A percentile compares a stretch with the other conserved stretches of the same genome.
These are phyloP conservation scores for Hiodon alosoides DNA, from an alignment of 2,113 vertebrate species.

Conservation along the genomic window DNA sequence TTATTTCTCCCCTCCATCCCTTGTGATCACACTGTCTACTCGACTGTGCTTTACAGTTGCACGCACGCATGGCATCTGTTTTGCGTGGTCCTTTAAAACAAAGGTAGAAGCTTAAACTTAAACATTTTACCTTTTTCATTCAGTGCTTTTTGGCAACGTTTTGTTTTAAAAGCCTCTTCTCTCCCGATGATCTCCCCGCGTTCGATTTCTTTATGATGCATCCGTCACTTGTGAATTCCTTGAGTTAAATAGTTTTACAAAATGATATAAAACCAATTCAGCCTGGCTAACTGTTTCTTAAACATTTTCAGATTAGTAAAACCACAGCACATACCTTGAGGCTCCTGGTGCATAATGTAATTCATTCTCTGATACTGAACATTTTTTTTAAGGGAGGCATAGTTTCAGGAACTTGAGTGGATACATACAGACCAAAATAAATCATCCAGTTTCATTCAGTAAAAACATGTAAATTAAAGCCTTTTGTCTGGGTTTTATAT, in stretches of 20 bases:
- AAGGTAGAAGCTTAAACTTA: not conserved
- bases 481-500: constrained; percentile 59
- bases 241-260: not conserved
- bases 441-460: constrained; percentile 65
- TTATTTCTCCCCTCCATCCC: constrained; percentile 37
- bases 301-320: constrained; percentile 51
- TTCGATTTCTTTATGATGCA: not conserved
- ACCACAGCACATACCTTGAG: constrained; percentile 65
- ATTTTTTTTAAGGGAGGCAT: constrained; percentile 58
- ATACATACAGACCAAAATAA: constrained; percentile 59
- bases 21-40: constrained; percentile 34
- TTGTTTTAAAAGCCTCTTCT: not conserved
- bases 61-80: constrained; percentile 1
- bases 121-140: not conserved
- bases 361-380: constrained; percentile 60
- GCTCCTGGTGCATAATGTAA: constrained; percentile 65
- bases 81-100: not conserved
- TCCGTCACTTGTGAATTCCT: not conserved
- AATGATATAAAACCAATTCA: not conserved
- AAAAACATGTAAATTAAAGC: constrained; percentile 49
- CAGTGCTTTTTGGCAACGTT: not conserved
- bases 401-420: constrained; percentile 55
- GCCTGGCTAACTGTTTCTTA: constrained; percentile 34
- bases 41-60: constrained; percentile 16
- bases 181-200: not conserved